Evolutionary conservation across 2,113 vertebrate genomes (phyloP).

Genomic region (Stegostoma tigrinum): DNA sequence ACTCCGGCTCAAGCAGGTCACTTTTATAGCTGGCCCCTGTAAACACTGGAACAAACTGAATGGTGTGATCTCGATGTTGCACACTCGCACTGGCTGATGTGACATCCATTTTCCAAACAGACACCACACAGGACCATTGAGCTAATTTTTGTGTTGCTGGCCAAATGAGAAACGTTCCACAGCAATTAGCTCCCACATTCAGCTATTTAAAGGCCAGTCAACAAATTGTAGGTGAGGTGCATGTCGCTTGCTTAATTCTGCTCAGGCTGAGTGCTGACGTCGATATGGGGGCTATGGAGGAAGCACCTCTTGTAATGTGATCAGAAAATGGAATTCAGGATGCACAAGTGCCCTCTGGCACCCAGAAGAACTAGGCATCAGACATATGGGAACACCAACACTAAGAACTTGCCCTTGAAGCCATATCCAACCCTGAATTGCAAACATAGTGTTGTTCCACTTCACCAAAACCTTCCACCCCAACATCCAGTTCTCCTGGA

Average conservation of each 20-base stretch:
- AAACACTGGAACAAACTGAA: neutral
- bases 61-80: neutral
- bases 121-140: neutral
- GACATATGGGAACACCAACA: too few species aligned
- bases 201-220: neutral
- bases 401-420: too few species aligned
- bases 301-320: neutral
- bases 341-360: too few species aligned
- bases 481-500: too few species aligned
- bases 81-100: neutral
- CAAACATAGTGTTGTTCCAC: too few species aligned
- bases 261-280: neutral
- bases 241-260: neutral
- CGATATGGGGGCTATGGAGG: neutral
- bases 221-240: neutral
- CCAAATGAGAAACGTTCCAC: neutral
- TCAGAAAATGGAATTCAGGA: too few species aligned
- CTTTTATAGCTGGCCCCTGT: neutral
- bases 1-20: neutral
- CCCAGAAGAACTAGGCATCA: too few species aligned
- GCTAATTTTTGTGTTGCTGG: neutral
- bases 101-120: neutral
- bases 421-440: too few species aligned
- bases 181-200: neutral
- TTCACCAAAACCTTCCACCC: too few species aligned